Evolutionary conservation across 2,888 invertebrate species (phyloP).

Genomic region (Oscheius sp.): DNA sequence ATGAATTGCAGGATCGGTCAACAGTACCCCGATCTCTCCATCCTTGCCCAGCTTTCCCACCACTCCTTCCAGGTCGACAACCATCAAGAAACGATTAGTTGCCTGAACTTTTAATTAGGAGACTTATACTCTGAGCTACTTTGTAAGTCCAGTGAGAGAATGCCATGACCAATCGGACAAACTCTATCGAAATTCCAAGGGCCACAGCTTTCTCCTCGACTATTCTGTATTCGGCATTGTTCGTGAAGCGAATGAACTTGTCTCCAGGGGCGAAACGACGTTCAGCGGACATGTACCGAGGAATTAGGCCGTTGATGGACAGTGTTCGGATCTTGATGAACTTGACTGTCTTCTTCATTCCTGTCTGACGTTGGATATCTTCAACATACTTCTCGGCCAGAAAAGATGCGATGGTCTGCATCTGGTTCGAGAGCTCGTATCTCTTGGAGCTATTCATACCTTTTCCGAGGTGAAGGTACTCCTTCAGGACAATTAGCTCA

Average conservation of each 20-base stretch:
- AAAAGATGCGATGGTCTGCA: slow-evolving; percentile 38
- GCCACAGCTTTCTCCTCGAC: slow-evolving; percentile 16
- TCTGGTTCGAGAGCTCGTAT: slow-evolving; percentile 34
- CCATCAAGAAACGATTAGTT: slow-evolving; percentile 20
- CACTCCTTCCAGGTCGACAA: slow-evolving; percentile 13
- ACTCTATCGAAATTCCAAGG: not conserved
- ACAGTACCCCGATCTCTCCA: not conserved
- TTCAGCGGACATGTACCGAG: not conserved
- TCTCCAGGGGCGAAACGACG: not conserved
- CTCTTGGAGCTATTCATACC: slow-evolving; percentile 25
- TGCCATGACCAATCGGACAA: slow-evolving; percentile 6
- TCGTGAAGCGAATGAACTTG: slow-evolving; percentile 14
- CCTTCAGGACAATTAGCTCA: slow-evolving; percentile 17
- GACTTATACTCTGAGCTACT: not conserved
- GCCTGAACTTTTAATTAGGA: not conserved
- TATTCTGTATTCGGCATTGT: not conserved
- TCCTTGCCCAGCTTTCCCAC: not conserved
- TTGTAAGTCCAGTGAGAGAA: slow-evolving; percentile 24
- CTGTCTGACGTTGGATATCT: not conserved
- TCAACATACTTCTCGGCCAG: slow-evolving; percentile 22
- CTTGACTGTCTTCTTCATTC: slow-evolving; percentile 2
- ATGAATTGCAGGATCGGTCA: slow-evolving; percentile 8
- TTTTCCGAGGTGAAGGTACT: slow-evolving; percentile 7
- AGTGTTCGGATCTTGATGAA: slow-evolving; percentile 29
- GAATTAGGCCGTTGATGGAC: not conserved